Percentiles rank a stretch among this genome's conserved stretches.
These are phyloP conservation scores for Enteromius unitaeniatus DNA, from an alignment of 2,797 vertebrate genomes.

Conservation along the genomic window DNA sequence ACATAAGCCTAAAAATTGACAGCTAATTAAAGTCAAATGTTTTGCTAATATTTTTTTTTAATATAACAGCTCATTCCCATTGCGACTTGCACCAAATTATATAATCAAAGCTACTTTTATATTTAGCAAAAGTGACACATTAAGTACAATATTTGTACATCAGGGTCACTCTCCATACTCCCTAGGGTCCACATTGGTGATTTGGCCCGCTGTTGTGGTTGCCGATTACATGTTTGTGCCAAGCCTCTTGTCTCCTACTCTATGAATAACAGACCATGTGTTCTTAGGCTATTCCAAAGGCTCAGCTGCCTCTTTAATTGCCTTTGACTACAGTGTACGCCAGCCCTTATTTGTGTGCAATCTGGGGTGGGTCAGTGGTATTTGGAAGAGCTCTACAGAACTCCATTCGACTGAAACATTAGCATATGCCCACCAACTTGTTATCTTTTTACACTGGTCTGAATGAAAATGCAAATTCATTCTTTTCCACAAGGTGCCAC, in stretches of 20 bases:
- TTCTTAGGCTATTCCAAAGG: constrained; percentile 21
- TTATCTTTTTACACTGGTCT: no score
- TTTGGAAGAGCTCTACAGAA: constrained; percentile 14
- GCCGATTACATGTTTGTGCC: neutral
- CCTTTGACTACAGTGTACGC: constrained; percentile 38
- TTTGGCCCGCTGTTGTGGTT: neutral
- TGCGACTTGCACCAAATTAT: neutral
- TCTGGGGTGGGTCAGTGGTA: constrained; percentile 43
- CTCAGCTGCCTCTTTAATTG: constrained; percentile 54
- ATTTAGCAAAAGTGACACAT: constrained; percentile 6
- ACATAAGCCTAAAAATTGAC: neutral
- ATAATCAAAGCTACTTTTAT: constrained; percentile 7
- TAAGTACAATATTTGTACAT: constrained; percentile 16
- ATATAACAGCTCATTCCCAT: neutral
- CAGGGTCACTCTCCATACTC: neutral
- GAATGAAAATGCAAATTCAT: no score
- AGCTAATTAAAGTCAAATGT: neutral
- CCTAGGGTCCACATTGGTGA: neutral
- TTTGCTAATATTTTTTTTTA: neutral
- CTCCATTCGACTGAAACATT: neutral
- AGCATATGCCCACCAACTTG: no score
- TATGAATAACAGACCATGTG: constrained; percentile 14
- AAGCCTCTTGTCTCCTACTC: constrained; percentile 18
- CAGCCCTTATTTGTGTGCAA: constrained; percentile 23
- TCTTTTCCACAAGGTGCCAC: no score